Conservation (phyloP, 2,888 invertebrate genomes). For the Sinohyriopsis cumingii region DNA sequence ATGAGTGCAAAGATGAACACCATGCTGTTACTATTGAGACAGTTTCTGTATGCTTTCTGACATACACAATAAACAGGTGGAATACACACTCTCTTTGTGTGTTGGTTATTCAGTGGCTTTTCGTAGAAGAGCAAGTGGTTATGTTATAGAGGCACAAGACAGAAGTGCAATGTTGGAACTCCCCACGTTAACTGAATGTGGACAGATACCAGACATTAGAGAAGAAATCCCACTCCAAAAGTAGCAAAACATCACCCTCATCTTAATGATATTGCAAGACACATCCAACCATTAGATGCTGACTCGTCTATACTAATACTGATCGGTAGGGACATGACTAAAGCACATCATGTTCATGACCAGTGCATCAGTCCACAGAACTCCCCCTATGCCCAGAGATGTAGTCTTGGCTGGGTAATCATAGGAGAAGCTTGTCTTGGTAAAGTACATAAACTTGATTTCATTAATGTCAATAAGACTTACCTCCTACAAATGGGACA, state of each 20-base stretch:
- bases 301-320: slow-evolving; percentile 19
- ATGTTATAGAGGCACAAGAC: no score
- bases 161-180: no score
- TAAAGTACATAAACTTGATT: slow-evolving; percentile 16
- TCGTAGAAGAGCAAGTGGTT: no score
- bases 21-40: no score
- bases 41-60: no score
- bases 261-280: slow-evolving; percentile 9
- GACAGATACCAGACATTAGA: slow-evolving; percentile 10
- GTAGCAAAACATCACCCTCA: slow-evolving; percentile 14
- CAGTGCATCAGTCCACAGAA: slow-evolving; percentile 17
- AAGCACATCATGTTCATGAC: slow-evolving; percentile 23
- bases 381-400: slow-evolving; percentile 19
- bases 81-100: no score
- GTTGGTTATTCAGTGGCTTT: no score
- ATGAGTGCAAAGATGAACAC: no score
- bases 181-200: no score
- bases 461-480: slow-evolving; percentile 17
- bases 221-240: slow-evolving; percentile 19
- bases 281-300: slow-evolving; percentile 12
- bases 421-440: slow-evolving; percentile 33
- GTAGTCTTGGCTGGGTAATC: slow-evolving; percentile 21
- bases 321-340: slow-evolving; percentile 17
- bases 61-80: no score
- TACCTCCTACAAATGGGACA: slow-evolving; percentile 8